Conservation (phyloP, 2,888 invertebrate genomes). For the Oxytorus armatus region DNA sequence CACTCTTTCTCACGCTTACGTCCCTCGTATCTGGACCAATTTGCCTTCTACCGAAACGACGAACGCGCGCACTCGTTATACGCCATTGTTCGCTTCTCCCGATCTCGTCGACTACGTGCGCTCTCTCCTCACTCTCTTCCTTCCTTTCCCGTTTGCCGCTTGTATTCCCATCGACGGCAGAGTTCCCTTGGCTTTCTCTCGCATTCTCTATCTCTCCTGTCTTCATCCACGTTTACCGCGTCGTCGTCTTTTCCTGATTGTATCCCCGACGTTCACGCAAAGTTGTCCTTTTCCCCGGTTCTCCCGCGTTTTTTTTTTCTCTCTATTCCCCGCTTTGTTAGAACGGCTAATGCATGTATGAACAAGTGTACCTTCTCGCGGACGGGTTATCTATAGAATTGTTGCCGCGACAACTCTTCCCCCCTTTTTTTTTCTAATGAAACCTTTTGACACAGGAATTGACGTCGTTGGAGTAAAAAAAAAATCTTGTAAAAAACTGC, state of each 20-base stretch:
- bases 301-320: conserved; percentile 21
- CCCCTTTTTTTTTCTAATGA: background rate
- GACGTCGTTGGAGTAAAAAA: background rate
- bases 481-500: background rate
- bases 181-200: conserved; percentile 37
- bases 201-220: conserved; percentile 36
- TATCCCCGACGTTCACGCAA: conserved; percentile 32
- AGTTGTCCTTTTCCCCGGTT: conserved; percentile 21
- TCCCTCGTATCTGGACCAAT: conserved; percentile 63
- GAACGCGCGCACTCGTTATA: conserved; percentile 78
- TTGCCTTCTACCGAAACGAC: conserved; percentile 65
- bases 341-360: conserved; percentile 22
- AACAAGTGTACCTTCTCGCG: background rate
- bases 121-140: conserved; percentile 24
- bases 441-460: background rate
- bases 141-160: conserved; percentile 43
- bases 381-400: background rate
- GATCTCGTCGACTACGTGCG: conserved; percentile 27
- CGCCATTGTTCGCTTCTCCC: conserved; percentile 76
- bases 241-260: conserved; percentile 40
- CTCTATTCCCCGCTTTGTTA: conserved; percentile 19
- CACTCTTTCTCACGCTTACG: too few relatives aligned
- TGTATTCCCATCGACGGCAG: conserved; percentile 66
- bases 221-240: conserved; percentile 10
- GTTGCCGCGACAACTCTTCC: background rate